Conservation (phyloP, 1,140 invertebrate genomes). For the Zaprionus taronus region DNA sequence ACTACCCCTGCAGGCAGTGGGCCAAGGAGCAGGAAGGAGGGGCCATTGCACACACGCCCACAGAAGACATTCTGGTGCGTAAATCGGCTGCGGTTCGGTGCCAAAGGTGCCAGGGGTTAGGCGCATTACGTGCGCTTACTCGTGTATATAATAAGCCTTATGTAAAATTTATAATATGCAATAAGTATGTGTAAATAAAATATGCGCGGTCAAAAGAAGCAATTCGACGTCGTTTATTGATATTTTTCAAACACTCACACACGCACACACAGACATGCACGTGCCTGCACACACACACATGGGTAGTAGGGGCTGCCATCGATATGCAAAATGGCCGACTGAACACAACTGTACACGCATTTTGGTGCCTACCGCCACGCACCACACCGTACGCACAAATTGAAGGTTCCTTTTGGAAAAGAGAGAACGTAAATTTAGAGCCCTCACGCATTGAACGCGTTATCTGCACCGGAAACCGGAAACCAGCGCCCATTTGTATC, state of each 20-base stretch:
- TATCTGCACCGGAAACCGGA: slow-evolving; percentile 69
- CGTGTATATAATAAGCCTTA: slow-evolving; percentile 64
- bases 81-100: slow-evolving; percentile 48
- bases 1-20: slow-evolving; percentile 22
- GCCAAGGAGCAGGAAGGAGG: not conserved
- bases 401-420: slow-evolving; percentile 46
- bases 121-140: not conserved
- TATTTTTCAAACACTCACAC: slow-evolving; percentile 61
- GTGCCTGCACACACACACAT: not conserved
- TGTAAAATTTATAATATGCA: slow-evolving; percentile 72
- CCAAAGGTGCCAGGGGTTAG: slow-evolving; percentile 4
- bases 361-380: slow-evolving; percentile 57
- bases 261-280: not conserved
- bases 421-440: slow-evolving; percentile 64
- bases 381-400: slow-evolving; percentile 41
- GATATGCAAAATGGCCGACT: slow-evolving; percentile 40
- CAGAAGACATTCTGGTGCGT: slow-evolving; percentile 70
- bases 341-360: slow-evolving; percentile 67
- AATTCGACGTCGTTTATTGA: slow-evolving; percentile 55
- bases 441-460: slow-evolving; percentile 19
- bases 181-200: slow-evolving; percentile 75
- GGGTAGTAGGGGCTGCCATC: slow-evolving; percentile 3
- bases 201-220: slow-evolving; percentile 60
- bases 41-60: slow-evolving; percentile 37
- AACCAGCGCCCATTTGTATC: slow-evolving; percentile 77